phyloP scores from a whole-genome alignment of 1,140 invertebrate species.

The Pseudomyrmex dendroicus region DNA sequence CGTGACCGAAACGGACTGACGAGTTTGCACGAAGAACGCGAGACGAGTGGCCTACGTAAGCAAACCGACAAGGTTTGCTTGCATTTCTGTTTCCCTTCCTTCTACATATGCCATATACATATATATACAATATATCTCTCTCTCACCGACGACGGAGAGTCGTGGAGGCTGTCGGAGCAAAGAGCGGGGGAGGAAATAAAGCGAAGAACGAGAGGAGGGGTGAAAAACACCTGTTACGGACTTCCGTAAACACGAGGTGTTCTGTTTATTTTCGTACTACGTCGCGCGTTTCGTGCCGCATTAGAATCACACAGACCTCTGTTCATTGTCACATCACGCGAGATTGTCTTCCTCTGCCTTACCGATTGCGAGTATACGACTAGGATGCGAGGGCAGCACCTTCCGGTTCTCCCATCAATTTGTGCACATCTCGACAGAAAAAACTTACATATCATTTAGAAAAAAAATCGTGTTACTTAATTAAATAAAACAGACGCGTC shows the following conservation, averaged over 20 bases:
- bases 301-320: conserved; percentile 60
- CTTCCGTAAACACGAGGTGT: conserved; percentile 76
- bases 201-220: background rate
- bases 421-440: too few species aligned
- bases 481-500: too few species aligned
- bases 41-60: conserved; percentile 36
- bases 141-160: background rate
- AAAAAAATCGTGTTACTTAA: too few species aligned
- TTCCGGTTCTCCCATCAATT: background rate
- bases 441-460: too few species aligned
- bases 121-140: background rate
- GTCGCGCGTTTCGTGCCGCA: conserved; percentile 69
- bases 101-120: too few species aligned
- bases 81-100: conserved; percentile 26
- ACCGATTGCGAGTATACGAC: conserved; percentile 23
- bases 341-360: conserved; percentile 49
- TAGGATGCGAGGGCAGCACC: conserved; percentile 64
- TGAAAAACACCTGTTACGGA: conserved; percentile 80
- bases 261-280: conserved; percentile 78
- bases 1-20: conserved; percentile 44
- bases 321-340: conserved; percentile 56
- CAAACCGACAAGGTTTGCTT: conserved; percentile 26
- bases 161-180: background rate
- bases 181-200: too few species aligned
- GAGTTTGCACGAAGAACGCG: conserved; percentile 26